A percentile compares a stretch with the other conserved stretches of the same genome.
Evolutionary conservation across 2,113 vertebrate species (phyloP).

Genomic region (Sphyrna mokarran): DNA sequence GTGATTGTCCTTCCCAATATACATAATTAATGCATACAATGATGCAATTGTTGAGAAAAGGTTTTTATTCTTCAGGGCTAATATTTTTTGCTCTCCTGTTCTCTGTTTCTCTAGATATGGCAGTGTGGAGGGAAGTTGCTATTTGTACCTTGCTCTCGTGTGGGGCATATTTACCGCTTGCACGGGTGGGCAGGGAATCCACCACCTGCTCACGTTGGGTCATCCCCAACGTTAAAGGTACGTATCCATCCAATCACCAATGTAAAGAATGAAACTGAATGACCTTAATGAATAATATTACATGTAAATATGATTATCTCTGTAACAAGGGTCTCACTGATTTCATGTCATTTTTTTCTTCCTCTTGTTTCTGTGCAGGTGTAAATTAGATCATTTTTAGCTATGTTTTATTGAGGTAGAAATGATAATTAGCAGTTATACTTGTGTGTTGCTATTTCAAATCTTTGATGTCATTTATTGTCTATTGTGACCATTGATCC

Average conservation of each 20-base stretch:
- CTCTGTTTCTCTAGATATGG: constrained; percentile 72
- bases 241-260: background rate
- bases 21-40: too few species aligned
- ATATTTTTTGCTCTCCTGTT: background rate
- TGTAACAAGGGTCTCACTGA: background rate
- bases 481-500: background rate
- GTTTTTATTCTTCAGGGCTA: constrained; percentile 26
- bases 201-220: constrained; percentile 86
- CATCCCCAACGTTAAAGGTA: constrained; percentile 96
- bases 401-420: background rate
- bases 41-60: background rate
- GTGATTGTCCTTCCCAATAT: background rate
- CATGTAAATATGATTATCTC: background rate
- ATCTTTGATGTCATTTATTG: background rate
- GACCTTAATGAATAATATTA: background rate
- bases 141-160: constrained; percentile 89
- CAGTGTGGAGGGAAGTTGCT: constrained; percentile 90
- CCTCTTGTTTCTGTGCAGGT: background rate
- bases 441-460: background rate
- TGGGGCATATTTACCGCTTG: constrained; percentile 94
- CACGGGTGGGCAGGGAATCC: constrained; percentile 96
- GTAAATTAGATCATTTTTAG: background rate
- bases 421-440: background rate
- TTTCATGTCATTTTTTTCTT: background rate
- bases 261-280: background rate